phyloP scores from a whole-genome alignment of 2,888 invertebrate genomes.

The Temnothorax rugatulus region DNA sequence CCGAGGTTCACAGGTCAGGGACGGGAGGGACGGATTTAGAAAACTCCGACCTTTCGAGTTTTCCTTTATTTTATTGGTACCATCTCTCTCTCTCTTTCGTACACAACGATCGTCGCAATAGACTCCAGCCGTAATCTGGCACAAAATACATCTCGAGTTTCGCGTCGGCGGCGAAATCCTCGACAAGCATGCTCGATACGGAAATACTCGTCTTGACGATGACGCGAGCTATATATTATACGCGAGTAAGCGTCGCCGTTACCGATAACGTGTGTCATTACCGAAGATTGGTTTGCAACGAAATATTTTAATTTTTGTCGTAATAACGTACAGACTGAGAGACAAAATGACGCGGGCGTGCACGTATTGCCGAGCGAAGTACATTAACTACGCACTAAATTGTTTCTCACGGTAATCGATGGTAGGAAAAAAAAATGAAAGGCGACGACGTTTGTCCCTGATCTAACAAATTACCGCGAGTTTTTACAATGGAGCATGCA shows the following conservation, averaged over 20 bases:
- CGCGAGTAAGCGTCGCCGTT: neutral
- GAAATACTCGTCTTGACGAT: neutral
- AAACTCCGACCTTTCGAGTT: conserved; percentile 31
- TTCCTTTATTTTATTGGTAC: conserved; percentile 62
- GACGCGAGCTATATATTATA: neutral
- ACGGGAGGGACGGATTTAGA: neutral
- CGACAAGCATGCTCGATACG: neutral
- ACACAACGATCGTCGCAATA: conserved; percentile 63
- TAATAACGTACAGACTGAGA: neutral
- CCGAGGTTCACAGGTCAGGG: neutral
- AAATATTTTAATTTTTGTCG: neutral
- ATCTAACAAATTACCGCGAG: conserved; percentile 17
- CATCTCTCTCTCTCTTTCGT: conserved; percentile 26
- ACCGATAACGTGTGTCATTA: neutral
- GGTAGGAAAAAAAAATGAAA: neutral
- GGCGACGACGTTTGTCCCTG: neutral
- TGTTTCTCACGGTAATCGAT: neutral
- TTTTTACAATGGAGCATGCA: neutral
- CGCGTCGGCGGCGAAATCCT: neutral
- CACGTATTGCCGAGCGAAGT: neutral
- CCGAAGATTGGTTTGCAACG: neutral
- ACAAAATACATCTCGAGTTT: neutral
- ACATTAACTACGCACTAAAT: neutral
- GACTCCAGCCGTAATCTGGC: conserved; percentile 36
- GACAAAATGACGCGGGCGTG: neutral